phyloP scores from a whole-genome alignment of 37 sponge, comb jelly and placozoan genomes.

The Diacarnus erythraeanus region DNA sequence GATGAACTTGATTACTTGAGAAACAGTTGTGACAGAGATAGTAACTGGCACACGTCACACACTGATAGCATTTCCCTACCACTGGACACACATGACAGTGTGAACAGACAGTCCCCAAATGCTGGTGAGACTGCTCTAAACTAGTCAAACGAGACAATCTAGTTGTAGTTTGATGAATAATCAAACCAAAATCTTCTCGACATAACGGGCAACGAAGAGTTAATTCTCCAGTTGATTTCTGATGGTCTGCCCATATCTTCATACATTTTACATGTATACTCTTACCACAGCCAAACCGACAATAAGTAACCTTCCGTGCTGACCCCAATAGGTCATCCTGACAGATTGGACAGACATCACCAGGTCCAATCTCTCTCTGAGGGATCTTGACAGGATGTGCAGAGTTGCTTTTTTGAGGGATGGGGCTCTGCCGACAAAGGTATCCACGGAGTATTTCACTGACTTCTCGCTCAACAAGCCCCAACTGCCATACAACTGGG shows the following conservation, averaged over 20 bases:
- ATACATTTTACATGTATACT: conserved; percentile 92
- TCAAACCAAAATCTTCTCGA: conserved; percentile 82
- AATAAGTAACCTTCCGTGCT: conserved; percentile 35
- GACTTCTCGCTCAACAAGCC: conserved; percentile 89
- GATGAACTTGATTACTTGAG: conserved; percentile 33
- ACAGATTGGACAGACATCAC: conserved; percentile 95
- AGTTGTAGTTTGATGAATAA: conserved; percentile 1
- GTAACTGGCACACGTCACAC: conserved; percentile 54
- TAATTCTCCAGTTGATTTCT: conserved; percentile 62
- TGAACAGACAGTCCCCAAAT: conserved; percentile 59
- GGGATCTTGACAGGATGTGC: neutral
- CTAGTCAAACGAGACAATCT: neutral
- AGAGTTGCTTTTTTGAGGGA: neutral
- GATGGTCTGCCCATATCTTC: conserved; percentile 96
- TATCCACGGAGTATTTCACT: conserved; percentile 71
- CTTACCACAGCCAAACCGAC: conserved; percentile 87
- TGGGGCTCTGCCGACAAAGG: conserved; percentile 15
- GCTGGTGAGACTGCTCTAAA: conserved; percentile 19
- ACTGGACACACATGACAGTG: conserved; percentile 70
- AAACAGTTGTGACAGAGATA: conserved; percentile 77
- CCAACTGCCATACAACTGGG: conserved; percentile 74
- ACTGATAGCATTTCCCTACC: conserved; percentile 72
- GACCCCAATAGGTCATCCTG: conserved; percentile 81
- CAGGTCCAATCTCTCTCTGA: conserved; percentile 54
- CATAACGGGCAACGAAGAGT: conserved; percentile 90